Percentiles rank a stretch among this genome's conserved stretches.
Evolutionary conservation across 1,140 invertebrate species (phyloP).

Genomic region (Druon quercuslanigerum): DNA sequence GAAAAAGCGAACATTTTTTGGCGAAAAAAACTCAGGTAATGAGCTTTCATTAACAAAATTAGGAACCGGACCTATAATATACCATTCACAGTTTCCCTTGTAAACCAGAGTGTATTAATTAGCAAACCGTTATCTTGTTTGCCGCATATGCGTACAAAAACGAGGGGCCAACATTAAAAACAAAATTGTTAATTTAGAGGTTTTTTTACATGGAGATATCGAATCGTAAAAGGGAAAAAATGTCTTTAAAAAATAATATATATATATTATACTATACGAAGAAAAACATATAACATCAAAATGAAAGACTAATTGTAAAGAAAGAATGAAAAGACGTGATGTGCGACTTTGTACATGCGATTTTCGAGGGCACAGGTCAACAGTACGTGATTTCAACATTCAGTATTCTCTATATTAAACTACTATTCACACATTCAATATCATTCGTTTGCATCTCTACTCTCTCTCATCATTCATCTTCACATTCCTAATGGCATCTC

Average conservation of each 20-base stretch:
- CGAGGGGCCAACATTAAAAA: no score
- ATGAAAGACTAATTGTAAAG: constrained; percentile 18
- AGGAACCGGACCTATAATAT: no score
- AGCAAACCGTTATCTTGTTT: no score
- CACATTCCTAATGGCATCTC: constrained; percentile 62
- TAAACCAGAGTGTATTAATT: no score
- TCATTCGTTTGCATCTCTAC: constrained; percentile 62
- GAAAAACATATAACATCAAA: background rate
- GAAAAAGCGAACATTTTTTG: no score
- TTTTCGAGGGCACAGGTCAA: constrained; percentile 66
- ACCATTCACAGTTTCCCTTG: no score
- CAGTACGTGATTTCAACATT: constrained; percentile 66
- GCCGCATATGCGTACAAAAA: no score
- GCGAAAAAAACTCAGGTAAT: no score
- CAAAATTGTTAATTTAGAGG: no score
- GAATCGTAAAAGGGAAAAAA: no score
- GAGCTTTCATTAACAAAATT: no score
- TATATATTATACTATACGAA: constrained; percentile 10
- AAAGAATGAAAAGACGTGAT: constrained; percentile 37
- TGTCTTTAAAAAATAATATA: background rate
- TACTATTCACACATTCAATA: constrained; percentile 57
- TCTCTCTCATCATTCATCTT: constrained; percentile 60
- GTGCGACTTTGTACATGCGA: constrained; percentile 69
- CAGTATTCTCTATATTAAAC: constrained; percentile 67
- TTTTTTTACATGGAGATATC: no score